A percentile compares a stretch with the other conserved stretches of the same genome.
phyloP scores from a whole-genome alignment of 2,888 invertebrate genomes.

The Hypercompe scribonia region DNA sequence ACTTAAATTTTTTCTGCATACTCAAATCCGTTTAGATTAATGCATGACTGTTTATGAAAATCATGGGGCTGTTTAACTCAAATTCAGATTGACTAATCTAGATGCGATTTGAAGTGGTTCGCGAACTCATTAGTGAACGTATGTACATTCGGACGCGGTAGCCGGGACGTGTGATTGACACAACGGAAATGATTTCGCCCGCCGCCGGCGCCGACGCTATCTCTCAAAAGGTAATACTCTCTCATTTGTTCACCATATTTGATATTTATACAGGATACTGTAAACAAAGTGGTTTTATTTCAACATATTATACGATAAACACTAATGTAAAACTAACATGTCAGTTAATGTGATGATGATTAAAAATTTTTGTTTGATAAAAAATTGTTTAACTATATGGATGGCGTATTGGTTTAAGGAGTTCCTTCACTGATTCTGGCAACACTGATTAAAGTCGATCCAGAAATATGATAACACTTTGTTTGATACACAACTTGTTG shows the following conservation, averaged over 20 bases:
- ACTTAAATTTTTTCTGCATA: not conserved
- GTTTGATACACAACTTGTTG: no score
- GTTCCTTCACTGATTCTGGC: no score
- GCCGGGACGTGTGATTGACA: constrained; percentile 80
- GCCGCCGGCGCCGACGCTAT: constrained; percentile 73
- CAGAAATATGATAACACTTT: no score
- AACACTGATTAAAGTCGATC: no score
- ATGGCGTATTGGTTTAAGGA: no score
- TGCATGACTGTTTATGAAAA: constrained; percentile 26
- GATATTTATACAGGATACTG: constrained; percentile 66
- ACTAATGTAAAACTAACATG: constrained; percentile 16
- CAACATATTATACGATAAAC: constrained; percentile 25
- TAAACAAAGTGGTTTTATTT: constrained; percentile 56
- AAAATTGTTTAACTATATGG: no score
- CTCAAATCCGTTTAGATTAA: not conserved
- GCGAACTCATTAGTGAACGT: constrained; percentile 80
- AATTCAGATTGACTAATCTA: no score
- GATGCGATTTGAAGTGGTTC: constrained; percentile 63
- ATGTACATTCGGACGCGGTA: constrained; percentile 65
- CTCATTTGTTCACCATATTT: constrained; percentile 76
- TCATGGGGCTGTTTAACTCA: constrained; percentile 44
- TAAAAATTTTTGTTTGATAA: no score
- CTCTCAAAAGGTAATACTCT: constrained; percentile 70
- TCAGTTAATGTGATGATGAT: no score
- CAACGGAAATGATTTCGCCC: constrained; percentile 83